These are phyloP conservation scores for Eulemur macaco DNA, from an alignment of 2,113 vertebrate genomes.

Conservation along the genomic window DNA sequence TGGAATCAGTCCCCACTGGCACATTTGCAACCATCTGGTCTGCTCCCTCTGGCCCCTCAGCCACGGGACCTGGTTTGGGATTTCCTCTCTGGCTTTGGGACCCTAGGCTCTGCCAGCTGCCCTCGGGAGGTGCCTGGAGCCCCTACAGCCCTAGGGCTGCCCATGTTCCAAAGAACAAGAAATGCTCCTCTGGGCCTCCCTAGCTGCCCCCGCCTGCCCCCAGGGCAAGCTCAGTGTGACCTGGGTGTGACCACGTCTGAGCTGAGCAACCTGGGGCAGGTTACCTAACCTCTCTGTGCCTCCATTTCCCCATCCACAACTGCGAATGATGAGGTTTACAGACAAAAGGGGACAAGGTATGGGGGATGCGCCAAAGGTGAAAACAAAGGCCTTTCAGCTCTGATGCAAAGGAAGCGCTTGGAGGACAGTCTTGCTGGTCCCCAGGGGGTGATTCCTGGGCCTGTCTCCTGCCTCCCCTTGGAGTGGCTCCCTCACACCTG, in stretches of 20 bases:
- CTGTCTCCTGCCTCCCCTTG: neutral
- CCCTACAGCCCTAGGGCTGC: neutral
- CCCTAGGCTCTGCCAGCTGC: too few relatives aligned
- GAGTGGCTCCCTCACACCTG: rapidly evolving
- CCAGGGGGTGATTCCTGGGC: neutral
- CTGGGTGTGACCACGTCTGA: neutral
- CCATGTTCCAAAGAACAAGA: neutral
- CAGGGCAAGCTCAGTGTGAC: neutral
- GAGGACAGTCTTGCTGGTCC: neutral
- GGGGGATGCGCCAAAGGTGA: neutral
- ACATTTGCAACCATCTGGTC: too few relatives aligned
- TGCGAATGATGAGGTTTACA: neutral
- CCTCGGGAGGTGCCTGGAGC: neutral
- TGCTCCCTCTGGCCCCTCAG: too few relatives aligned
- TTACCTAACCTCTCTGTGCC: neutral
- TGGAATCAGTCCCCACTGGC: rapidly evolving
- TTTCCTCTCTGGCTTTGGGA: neutral
- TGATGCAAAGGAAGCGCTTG: rapidly evolving
- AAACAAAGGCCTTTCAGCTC: neutral
- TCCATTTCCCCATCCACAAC: neutral
- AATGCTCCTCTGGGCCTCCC: neutral
- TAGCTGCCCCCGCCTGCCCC: rapidly evolving
- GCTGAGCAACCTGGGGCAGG: neutral
- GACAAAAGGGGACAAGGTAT: rapidly evolving
- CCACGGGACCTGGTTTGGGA: neutral